phyloP scores from a whole-genome alignment of 2,888 invertebrate genomes.

The Caenorhabditis sinica region DNA sequence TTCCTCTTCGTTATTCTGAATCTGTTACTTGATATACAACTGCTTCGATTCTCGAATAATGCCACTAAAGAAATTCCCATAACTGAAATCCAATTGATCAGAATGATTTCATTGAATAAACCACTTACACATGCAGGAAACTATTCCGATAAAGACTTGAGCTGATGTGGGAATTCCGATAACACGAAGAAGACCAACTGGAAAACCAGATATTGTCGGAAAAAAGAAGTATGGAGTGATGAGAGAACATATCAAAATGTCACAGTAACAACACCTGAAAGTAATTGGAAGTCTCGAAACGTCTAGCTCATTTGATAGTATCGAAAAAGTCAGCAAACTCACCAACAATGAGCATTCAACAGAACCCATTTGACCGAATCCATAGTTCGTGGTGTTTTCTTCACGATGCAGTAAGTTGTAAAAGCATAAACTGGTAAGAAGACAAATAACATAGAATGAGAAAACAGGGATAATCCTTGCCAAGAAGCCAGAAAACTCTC shows the following conservation, averaged over 20 bases:
- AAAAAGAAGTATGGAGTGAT: constrained; percentile 60
- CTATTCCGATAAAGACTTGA: constrained; percentile 33
- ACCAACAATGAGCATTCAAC: constrained; percentile 48
- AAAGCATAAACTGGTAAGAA: constrained; percentile 39
- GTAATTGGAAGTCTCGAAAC: no score
- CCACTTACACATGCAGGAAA: constrained; percentile 31
- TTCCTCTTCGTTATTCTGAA: constrained; percentile 25
- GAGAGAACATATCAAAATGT: constrained; percentile 44
- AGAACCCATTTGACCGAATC: constrained; percentile 41
- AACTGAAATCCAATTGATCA: constrained; percentile 18
- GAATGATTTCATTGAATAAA: constrained; percentile 2
- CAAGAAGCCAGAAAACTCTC: constrained; percentile 43
- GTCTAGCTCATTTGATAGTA: neutral
- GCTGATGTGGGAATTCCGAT: constrained; percentile 37
- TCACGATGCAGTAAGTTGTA: constrained; percentile 47
- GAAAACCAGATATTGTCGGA: constrained; percentile 49
- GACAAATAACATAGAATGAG: constrained; percentile 31
- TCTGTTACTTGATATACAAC: constrained; percentile 38
- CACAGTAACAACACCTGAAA: constrained; percentile 47
- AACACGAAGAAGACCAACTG: constrained; percentile 40
- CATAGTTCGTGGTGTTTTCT: constrained; percentile 47
- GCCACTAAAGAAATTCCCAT: constrained; percentile 38
- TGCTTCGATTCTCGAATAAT: constrained; percentile 52
- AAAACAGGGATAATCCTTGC: constrained; percentile 46
- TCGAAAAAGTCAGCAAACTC: no score